phyloP scores from a whole-genome alignment of 2,113 vertebrate species.

The Diadophis punctatus region DNA sequence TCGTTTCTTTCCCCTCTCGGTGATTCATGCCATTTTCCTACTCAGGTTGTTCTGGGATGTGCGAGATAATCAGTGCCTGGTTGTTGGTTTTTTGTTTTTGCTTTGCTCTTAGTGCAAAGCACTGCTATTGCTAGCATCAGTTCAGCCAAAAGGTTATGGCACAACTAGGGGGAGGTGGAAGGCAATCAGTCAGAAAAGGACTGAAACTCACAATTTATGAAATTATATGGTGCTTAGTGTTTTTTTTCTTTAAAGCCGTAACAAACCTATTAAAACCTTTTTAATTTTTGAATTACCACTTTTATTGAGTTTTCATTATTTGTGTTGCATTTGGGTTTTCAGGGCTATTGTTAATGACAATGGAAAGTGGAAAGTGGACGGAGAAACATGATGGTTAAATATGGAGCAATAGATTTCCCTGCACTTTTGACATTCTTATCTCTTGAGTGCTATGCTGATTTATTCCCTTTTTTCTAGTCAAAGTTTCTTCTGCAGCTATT shows the following conservation, averaged over 20 bases:
- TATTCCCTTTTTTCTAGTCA: background rate
- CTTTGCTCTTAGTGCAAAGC: background rate
- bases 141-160: background rate
- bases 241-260: background rate
- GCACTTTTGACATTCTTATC: background rate
- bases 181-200: background rate
- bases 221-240: background rate
- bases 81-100: too few species aligned
- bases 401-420: background rate
- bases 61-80: background rate
- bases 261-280: background rate
- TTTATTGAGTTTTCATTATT: background rate
- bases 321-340: background rate
- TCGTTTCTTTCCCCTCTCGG: background rate
- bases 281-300: background rate
- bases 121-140: background rate
- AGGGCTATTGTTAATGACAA: background rate
- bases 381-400: background rate
- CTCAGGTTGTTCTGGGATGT: background rate
- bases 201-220: background rate
- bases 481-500: slow-evolving; percentile 1
- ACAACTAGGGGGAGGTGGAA: background rate
- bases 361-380: background rate
- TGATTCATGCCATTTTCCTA: background rate
- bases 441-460: background rate